Percentiles rank a stretch among this genome's conserved stretches.
Evolutionary conservation across 2,888 invertebrate genomes (phyloP).

Genomic region (Gastracanthus pulcherrimus): DNA sequence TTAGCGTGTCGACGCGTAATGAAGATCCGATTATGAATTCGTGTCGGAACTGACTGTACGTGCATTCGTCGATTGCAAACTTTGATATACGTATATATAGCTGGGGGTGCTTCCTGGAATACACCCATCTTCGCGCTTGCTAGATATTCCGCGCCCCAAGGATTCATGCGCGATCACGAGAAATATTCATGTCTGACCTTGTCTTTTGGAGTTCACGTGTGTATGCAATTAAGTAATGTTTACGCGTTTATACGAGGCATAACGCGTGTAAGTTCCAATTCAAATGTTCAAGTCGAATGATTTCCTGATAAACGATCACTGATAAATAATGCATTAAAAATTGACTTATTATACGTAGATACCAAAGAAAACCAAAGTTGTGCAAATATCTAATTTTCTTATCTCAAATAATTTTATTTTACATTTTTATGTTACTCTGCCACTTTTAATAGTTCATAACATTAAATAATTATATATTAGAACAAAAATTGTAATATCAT

Average conservation of each 20-base stretch:
- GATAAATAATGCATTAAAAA: no score
- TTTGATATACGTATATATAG: slow-evolving; percentile 60
- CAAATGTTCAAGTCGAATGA: no score
- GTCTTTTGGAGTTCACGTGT: not conserved
- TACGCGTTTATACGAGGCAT: not conserved
- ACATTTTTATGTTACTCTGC: no score
- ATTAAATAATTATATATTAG: no score
- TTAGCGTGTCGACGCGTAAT: slow-evolving; percentile 68
- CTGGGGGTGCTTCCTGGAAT: not conserved
- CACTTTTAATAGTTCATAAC: no score
- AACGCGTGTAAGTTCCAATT: no score
- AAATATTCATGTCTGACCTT: slow-evolving; percentile 19
- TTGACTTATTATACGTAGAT: no score
- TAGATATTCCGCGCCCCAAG: not conserved
- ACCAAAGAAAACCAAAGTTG: no score
- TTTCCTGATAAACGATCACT: no score
- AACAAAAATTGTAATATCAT: no score
- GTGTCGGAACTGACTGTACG: slow-evolving; percentile 69
- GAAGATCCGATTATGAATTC: slow-evolving; percentile 69
- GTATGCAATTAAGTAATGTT: not conserved
- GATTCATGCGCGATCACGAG: not conserved
- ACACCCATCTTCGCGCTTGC: not conserved
- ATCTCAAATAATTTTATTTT: no score
- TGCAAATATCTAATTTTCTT: no score
- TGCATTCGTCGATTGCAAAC: slow-evolving; percentile 68